Percentiles rank a stretch among this genome's conserved stretches.
Evolutionary conservation across 2,113 vertebrate genomes (phyloP).

Genomic region (Calypte anna): DNA sequence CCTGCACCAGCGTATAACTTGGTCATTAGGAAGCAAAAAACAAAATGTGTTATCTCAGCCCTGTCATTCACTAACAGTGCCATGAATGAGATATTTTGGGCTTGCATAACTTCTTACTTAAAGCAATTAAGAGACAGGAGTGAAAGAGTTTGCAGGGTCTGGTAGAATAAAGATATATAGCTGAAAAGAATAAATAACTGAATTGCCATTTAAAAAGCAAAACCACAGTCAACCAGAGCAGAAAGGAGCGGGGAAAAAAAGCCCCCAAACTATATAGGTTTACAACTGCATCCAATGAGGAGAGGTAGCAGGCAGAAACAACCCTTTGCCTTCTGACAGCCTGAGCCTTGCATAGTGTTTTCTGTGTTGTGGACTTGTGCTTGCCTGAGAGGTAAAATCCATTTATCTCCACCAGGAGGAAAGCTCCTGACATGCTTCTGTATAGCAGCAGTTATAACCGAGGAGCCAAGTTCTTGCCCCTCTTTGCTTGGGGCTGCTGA

Average conservation of each 20-base stretch:
- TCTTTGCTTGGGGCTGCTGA: background rate
- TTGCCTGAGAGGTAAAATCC: background rate
- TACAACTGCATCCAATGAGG: background rate
- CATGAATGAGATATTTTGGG: background rate
- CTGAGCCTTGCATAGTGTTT: accelerated
- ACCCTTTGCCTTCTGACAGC: background rate
- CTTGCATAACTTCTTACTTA: background rate
- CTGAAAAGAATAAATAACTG: background rate
- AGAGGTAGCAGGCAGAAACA: background rate
- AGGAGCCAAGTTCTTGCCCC: background rate
- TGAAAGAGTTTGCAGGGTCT: background rate
- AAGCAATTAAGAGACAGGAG: background rate
- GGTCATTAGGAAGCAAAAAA: background rate
- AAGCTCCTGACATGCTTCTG: background rate
- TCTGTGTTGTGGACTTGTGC: background rate
- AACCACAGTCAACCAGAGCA: background rate
- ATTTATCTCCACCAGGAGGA: background rate
- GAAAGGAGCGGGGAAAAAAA: background rate
- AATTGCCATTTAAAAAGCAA: background rate
- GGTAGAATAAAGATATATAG: background rate
- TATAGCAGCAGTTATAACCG: background rate
- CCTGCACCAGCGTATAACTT: background rate
- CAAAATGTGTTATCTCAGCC: background rate
- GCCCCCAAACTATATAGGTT: background rate
- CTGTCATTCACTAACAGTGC: background rate